Percentiles rank a stretch among this genome's conserved stretches.
These are phyloP conservation scores for Osmoderma eremita DNA, from an alignment of 2,888 invertebrate species.

Conservation along the genomic window DNA sequence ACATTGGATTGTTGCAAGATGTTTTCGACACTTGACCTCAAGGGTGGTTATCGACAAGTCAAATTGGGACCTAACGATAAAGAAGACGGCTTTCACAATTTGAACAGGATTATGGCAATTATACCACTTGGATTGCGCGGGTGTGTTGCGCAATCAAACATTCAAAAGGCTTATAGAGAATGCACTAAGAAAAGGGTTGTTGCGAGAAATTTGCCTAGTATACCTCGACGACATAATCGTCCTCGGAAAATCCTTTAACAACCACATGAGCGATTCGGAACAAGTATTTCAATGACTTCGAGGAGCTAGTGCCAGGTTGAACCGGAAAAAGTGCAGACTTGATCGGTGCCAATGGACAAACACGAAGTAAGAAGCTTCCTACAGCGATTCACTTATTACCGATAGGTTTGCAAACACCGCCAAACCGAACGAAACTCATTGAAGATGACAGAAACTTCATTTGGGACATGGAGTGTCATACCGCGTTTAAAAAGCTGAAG, in stretches of 20 bases:
- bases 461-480: not conserved
- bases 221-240: too few species aligned
- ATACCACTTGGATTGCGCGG: not conserved
- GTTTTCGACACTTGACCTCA: slow-evolving; percentile 42
- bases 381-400: slow-evolving; percentile 15
- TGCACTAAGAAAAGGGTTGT: slow-evolving; percentile 42
- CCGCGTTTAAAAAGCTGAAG: not conserved
- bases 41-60: slow-evolving; percentile 47
- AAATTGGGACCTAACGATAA: slow-evolving; percentile 39
- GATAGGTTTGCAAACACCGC: slow-evolving; percentile 2
- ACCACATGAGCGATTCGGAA: too few species aligned
- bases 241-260: too few species aligned
- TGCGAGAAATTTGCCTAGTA: slow-evolving; percentile 46
- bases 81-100: slow-evolving; percentile 48
- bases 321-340: slow-evolving; percentile 20
- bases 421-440: not conserved
- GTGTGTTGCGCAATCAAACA: too few species aligned
- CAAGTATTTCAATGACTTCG: too few species aligned
- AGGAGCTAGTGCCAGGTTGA: too few species aligned
- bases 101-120: slow-evolving; percentile 49
- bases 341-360: slow-evolving; percentile 22
- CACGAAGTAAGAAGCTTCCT: slow-evolving; percentile 19
- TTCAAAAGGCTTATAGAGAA: slow-evolving; percentile 47
- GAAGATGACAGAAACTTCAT: too few species aligned
- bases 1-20: too few species aligned